These are phyloP conservation scores for Tupiocoris notatus DNA, from an alignment of 2,888 invertebrate genomes.

Conservation along the genomic window DNA sequence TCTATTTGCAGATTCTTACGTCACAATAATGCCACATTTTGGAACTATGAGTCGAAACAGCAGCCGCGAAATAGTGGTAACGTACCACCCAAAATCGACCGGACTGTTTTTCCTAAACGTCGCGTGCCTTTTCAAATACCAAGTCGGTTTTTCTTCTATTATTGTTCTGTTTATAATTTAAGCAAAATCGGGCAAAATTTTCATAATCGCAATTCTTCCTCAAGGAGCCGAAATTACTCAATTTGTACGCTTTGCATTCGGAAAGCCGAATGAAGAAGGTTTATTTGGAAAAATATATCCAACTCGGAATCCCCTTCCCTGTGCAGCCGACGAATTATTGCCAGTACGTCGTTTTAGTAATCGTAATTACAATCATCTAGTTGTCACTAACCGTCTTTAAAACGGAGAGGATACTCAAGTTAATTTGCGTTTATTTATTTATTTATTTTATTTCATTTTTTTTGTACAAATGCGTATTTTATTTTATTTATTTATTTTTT, in stretches of 20 bases:
- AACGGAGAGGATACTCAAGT: too few species aligned
- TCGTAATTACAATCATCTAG: too few species aligned
- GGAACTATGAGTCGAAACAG: neutral
- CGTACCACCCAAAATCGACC: neutral
- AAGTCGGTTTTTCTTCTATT: too few species aligned
- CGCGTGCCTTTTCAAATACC: slow-evolving; percentile 16
- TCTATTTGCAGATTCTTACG: neutral
- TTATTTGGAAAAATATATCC: slow-evolving; percentile 5
- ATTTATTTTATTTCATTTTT: too few species aligned
- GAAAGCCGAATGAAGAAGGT: neutral
- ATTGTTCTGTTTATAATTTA: too few species aligned
- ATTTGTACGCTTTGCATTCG: neutral
- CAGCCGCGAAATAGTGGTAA: neutral
- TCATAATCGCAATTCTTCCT: neutral
- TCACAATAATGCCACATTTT: neutral
- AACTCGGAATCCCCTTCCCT: neutral
- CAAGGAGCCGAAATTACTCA: neutral
- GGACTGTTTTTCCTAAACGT: neutral
- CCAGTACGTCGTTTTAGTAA: too few species aligned
- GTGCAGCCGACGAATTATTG: neutral
- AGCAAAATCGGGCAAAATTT: neutral
- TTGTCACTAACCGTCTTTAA: too few species aligned
- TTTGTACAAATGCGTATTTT: too few species aligned
- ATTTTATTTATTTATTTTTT: too few species aligned
- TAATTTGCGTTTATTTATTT: too few species aligned